Evolutionary conservation across 2,797 vertebrate species (phyloP), one percentile per base, ranked within the genome.

Genomic region (Anas georgica): DNA sequence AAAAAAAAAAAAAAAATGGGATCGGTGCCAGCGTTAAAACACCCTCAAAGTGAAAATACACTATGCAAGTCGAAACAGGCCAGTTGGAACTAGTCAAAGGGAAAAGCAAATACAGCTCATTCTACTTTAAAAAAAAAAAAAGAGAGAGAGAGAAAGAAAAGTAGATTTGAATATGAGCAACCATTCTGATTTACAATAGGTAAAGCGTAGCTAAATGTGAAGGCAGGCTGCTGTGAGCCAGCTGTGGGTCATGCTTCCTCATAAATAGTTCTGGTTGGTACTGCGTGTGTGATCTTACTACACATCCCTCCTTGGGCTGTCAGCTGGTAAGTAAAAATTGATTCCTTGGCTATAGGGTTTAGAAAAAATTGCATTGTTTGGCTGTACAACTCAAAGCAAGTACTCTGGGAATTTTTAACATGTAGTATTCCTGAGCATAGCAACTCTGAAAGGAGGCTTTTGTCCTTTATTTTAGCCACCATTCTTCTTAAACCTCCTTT

Each of bases 151-250:
- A 50, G 25, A 60, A 60, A 39, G 37, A 28, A 28, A 9, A 37
- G 23, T 28, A 75, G 58, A 66, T 95, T 92, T 94, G 79, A 91
- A 69, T 92, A 90, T 94, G 90, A 96, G 95, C 81, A 94, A 80
- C 10, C 41, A 2, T 11, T 62, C 43, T 20, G 83, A 48, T 76
- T 60, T 72, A 22, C 56, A 12, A 6, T 23, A 48, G 89, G 80
- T 58, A 48, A 12, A 63, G 84, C 46, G 31, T 46, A 73, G 70
- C 20, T 59, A 12, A 33, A 43, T 2, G 73, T n/a, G 77, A 54
- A 62, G 43, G 5, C 50, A 39, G 80, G 81, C 83, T 88, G 29
- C 66, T 2, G 20, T 94, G 90, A 95, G 83, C 31, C 83, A 84
- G 59, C 74, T 66, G 52, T 33, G 60, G 88, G 80, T 93, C 91